Percentiles rank a stretch among this genome's conserved stretches.
Evolutionary conservation across 2,888 invertebrate genomes (phyloP).

Genomic region (Stenolophus ochropezus): DNA sequence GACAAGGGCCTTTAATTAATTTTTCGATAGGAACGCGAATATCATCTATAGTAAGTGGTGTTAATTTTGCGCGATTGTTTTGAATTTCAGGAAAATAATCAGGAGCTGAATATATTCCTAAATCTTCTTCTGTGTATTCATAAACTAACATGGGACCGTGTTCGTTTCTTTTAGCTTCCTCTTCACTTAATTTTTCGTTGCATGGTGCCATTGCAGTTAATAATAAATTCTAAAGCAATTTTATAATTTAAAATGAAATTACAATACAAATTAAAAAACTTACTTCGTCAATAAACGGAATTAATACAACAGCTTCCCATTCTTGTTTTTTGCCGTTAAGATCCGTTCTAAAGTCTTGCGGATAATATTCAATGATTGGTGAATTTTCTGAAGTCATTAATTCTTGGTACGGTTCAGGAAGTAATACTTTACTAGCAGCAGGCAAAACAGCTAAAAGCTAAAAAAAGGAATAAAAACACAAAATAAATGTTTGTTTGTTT

Average conservation of each 20-base stretch:
- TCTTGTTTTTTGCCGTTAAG: constrained; percentile 96
- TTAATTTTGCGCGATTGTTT: constrained; percentile 77
- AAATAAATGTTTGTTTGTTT: neutral
- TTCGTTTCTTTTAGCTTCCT: constrained; percentile 84
- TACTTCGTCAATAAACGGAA: constrained; percentile 94
- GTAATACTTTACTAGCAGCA: constrained; percentile 85
- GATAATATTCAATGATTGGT: constrained; percentile 93
- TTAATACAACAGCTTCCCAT: constrained; percentile 96
- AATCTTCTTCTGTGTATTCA: constrained; percentile 77
- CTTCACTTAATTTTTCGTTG: constrained; percentile 79
- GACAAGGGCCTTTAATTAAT: constrained; percentile 82
- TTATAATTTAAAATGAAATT: neutral
- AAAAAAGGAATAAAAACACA: constrained; percentile 57
- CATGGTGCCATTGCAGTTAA: constrained; percentile 85
- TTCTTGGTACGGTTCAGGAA: constrained; percentile 86
- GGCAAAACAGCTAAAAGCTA: constrained; percentile 91
- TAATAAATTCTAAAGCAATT: constrained; percentile 75
- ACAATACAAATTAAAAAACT: constrained; percentile 27
- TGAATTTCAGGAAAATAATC: constrained; percentile 79
- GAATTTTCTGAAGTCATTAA: constrained; percentile 87
- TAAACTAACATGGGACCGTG: constrained; percentile 93
- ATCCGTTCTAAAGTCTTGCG: constrained; percentile 92
- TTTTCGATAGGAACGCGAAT: constrained; percentile 76
- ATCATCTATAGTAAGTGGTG: constrained; percentile 75
- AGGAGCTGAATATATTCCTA: constrained; percentile 77